A percentile compares a stretch with the other conserved stretches of the same genome.
These are phyloP conservation scores for Platycnemis pennipes DNA, from an alignment of 2,888 invertebrate genomes.

Conservation along the genomic window DNA sequence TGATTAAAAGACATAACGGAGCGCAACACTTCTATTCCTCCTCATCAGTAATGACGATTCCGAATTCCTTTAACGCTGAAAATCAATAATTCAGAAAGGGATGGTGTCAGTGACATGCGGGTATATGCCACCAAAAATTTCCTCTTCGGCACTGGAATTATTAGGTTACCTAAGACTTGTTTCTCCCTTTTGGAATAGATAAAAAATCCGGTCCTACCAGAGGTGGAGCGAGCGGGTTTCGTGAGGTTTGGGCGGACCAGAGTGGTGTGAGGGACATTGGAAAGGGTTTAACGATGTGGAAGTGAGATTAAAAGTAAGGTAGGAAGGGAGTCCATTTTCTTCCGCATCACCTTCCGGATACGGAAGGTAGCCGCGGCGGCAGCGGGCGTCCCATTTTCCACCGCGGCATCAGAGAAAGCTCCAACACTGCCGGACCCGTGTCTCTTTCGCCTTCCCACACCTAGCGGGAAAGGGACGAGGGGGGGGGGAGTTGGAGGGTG, in stretches of 20 bases:
- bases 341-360: conserved; percentile 48
- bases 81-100: not conserved
- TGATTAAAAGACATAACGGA: not conserved
- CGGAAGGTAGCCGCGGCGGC: conserved; percentile 26
- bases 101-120: not conserved
- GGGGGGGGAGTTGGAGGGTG: not conserved
- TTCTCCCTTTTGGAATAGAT: not conserved
- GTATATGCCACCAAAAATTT: not conserved
- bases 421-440: not conserved
- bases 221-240: not conserved
- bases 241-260: not conserved
- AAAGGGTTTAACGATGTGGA: conserved; percentile 9
- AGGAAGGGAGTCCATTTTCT: conserved; percentile 49
- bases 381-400: conserved; percentile 52
- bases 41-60: not conserved
- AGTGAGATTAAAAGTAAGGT: conserved; percentile 2
- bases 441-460: conserved; percentile 12
- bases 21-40: not conserved
- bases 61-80: not conserved
- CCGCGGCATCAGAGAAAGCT: conserved; percentile 43
- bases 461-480: not conserved
- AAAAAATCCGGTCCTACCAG: conserved; percentile 9
- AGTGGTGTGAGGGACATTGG: not conserved
- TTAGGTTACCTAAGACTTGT: not conserved
- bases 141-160: not conserved